Percentiles rank a stretch among this genome's conserved stretches.
phyloP scores from a whole-genome alignment of 2,797 vertebrate genomes.

The Oryzias dopingdopingensis region DNA sequence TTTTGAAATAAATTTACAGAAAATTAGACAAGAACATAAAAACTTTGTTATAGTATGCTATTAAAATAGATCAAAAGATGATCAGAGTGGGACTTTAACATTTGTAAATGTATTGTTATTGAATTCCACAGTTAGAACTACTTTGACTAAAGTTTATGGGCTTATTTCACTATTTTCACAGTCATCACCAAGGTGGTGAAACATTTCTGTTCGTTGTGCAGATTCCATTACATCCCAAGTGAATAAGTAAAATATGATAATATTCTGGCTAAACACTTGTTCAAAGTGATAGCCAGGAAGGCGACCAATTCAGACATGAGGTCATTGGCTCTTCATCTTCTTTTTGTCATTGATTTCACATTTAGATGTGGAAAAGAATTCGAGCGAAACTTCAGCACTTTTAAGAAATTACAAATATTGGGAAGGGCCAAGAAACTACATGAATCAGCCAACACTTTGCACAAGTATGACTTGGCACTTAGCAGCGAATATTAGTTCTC shows the following conservation, averaged over 20 bases:
- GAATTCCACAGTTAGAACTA: neutral
- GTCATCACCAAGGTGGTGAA: too few relatives aligned
- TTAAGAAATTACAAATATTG: conserved; percentile 62
- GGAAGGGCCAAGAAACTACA: conserved; percentile 49
- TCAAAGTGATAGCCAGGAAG: conserved; percentile 57
- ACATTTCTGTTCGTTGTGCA: too few relatives aligned
- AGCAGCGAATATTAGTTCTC: conserved; percentile 33
- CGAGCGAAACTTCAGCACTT: conserved; percentile 44
- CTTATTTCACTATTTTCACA: too few relatives aligned
- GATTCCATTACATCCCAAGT: conserved; percentile 44
- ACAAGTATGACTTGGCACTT: conserved; percentile 55
- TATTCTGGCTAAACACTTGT: conserved; percentile 62
- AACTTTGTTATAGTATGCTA: neutral
- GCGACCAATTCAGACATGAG: conserved; percentile 42
- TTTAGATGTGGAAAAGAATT: conserved; percentile 44
- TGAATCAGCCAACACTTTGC: conserved; percentile 36
- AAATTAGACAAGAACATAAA: too few relatives aligned
- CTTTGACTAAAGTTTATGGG: too few relatives aligned
- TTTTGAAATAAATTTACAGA: too few relatives aligned
- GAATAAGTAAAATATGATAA: conserved; percentile 32
- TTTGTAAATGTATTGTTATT: conserved; percentile 2
- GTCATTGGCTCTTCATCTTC: conserved; percentile 42
- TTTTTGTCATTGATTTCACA: conserved; percentile 53
- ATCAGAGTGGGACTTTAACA: neutral
- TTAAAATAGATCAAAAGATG: neutral